Evolutionary conservation across 2,888 invertebrate species (phyloP), one percentile per base, ranked within the genome.

Genomic region (Anaspis maculata): DNA sequence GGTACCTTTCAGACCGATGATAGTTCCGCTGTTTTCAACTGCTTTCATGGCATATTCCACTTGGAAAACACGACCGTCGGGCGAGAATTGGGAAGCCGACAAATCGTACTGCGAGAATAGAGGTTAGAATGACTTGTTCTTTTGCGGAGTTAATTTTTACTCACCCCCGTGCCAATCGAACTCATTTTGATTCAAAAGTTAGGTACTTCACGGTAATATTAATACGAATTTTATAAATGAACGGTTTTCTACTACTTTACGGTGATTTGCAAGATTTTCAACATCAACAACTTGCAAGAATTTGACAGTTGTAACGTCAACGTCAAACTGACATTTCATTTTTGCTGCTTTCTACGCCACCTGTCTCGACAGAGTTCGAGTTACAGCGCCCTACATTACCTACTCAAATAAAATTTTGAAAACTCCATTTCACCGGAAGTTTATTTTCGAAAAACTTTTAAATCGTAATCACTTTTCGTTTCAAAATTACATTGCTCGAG

Each of bases 11-110:
- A 99, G 74, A 1, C 87, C 97, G 45, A 99, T 84, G 9, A 94
- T 92, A 39, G 97, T 97, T 6, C 96, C 95, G 38, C 64, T 65
- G 34, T 65, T 66, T 69, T 99, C 98, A 2, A 99, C 97, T 3
- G 98, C 98, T 70, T 99, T 99, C 33, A 87, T 87, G 3, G 98
- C 98, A 70, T 99, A 99, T 72, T 99, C 98, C 2, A 99, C 94
- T 79, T 98, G 98, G 67, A 98, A 98, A 19, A 99, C 97, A 51
- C 97, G 75, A 6, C 98, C 98, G 64, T 98, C 98, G 2, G 98
- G 98, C 2, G 97, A 98, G 70, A 98, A 98, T 73, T 98, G 98
- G 24, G 98, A 95, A n/a, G 98, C 98, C 39, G 97, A 97, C 55
- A 99, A 75, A 77, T 99, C 98, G 64, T 99, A 99, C 92, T 95